Base-by-base conservation (phyloP, 2,888 invertebrate genomes). In the Dusona sp. region DNA sequence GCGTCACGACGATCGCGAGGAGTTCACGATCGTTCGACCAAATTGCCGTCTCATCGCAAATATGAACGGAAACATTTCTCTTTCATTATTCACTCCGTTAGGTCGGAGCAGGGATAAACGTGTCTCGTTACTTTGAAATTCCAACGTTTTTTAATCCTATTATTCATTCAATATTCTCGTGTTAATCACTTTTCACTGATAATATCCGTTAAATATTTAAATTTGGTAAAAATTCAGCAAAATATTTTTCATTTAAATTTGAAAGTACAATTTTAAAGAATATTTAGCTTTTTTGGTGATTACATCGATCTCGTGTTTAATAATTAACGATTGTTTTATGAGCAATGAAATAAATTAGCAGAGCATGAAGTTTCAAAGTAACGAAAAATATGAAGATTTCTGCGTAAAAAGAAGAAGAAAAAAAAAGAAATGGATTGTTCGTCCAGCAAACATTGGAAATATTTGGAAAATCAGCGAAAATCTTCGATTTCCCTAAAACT, bases 361-460 rank as follows among this genome's bases (percentile, higher is more conserved):
- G 29, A 8, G 45, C 8, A 33, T 22, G 22, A 16, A 9, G n/a
- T 36, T 36, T 78, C 78, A 54, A 38, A 54, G 51, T 67, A 78
- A 67, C 25, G 67, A 54, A 51, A 54, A 54, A 67, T 33, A 42
- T 45, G 25, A 19, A 25, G 22, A 51, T 25, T 22, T 33, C 38
- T 8, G 22, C 51, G 6, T 8, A 6, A 22, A 54, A 51, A n/a
- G 3, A 70, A 13, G 25, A 29, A 68, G 36, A 29, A 1, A 33
- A 68, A n/a, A 42, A 22, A 6, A 38, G 16, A 57, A 36, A 73
- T 13, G 74, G 51, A 65, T 82, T 78, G 73, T 86, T 85, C 73
- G 81, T 77, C 83, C 77, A 85, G 73, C 79, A 77, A 84, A 87
- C 72, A 22, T 82, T 77, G 42, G 38, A 88, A 84, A 73, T 48